Evolutionary conservation across 2,888 invertebrate genomes (phyloP).

Genomic region (Drymonia ruficornis): DNA sequence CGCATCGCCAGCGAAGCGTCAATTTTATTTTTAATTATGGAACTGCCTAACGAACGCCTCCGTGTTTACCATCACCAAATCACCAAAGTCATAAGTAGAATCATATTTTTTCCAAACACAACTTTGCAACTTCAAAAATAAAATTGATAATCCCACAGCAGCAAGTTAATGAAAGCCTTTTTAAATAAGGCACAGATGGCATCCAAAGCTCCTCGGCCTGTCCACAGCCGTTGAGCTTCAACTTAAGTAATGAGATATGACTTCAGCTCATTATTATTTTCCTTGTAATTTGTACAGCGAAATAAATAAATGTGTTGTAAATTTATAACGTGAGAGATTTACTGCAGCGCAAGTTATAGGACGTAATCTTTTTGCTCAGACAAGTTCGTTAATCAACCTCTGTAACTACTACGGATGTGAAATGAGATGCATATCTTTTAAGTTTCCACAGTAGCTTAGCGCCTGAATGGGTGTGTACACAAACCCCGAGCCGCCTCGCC

Average conservation of each 20-base stretch:
- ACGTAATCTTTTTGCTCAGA: conserved; percentile 38
- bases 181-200: conserved; percentile 50
- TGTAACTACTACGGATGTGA: conserved; percentile 31
- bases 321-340: conserved; percentile 68
- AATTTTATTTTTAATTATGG: conserved; percentile 72
- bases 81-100: conserved; percentile 17
- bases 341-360: conserved; percentile 55
- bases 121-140: conserved; percentile 16
- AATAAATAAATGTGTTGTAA: conserved; percentile 66
- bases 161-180: conserved; percentile 39
- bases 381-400: conserved; percentile 27
- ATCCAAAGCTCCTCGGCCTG: conserved; percentile 65
- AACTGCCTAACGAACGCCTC: conserved; percentile 74
- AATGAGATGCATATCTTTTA: conserved; percentile 24
- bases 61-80: conserved; percentile 35
- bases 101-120: conserved; percentile 13
- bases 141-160: conserved; percentile 24
- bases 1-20: conserved; percentile 55
- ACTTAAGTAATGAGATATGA: conserved; percentile 80
- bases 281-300: conserved; percentile 67
- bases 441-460: conserved; percentile 13
- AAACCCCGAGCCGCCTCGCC: too few relatives aligned
- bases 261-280: conserved; percentile 76
- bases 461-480: conserved; percentile 23
- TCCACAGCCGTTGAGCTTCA: conserved; percentile 70